A percentile compares a stretch with the other conserved stretches of the same genome.
Evolutionary conservation across 2,797 vertebrate species (phyloP).

Genomic region (Poecilia gillii): DNA sequence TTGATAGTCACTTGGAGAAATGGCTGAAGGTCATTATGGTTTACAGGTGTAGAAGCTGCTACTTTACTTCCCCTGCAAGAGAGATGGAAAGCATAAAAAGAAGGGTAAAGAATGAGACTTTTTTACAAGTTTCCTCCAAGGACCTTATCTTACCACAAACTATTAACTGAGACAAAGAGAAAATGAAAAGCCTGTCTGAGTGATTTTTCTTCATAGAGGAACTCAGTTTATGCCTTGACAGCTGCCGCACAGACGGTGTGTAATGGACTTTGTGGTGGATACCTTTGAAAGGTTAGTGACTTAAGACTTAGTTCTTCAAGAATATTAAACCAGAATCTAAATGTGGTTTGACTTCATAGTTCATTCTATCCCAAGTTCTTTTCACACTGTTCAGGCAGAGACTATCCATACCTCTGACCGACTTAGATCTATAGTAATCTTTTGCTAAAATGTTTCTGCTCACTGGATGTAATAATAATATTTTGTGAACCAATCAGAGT

Average conservation of each 20-base stretch:
- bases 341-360: neutral
- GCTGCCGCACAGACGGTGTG: neutral
- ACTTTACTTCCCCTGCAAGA: conserved; percentile 57
- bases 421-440: neutral
- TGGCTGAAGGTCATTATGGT: conserved; percentile 65
- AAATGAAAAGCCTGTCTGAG: conserved; percentile 50
- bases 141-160: conserved; percentile 60
- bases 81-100: conserved; percentile 61
- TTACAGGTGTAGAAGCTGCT: conserved; percentile 63
- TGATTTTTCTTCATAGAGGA: conserved; percentile 28
- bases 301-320: neutral
- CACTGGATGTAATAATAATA: neutral
- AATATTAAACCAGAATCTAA: neutral
- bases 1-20: conserved; percentile 37
- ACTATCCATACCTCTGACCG: neutral
- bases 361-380: neutral
- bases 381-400: neutral
- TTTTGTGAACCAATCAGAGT: neutral
- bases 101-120: conserved; percentile 42
- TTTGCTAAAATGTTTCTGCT: neutral
- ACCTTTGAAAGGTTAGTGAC: conserved; percentile 8
- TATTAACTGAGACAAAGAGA: conserved; percentile 53
- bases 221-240: conserved; percentile 32
- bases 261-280: neutral
- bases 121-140: conserved; percentile 53